Percentiles rank a stretch among this genome's conserved stretches.
Conservation (phyloP, 1,140 invertebrate species). For the Ectropis grisescens region DNA sequence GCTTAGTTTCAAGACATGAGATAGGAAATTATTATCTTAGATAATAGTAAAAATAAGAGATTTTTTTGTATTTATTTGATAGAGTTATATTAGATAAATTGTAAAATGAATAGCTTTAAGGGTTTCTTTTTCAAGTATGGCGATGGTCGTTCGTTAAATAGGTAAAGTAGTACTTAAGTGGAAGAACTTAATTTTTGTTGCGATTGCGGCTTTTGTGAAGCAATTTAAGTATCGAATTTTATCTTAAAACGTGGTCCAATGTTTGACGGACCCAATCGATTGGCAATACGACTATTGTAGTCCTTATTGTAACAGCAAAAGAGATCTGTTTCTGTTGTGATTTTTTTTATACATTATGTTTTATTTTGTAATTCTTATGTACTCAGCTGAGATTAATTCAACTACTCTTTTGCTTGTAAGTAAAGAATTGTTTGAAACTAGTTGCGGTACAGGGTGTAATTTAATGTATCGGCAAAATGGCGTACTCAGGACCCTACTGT, state of each 20-base stretch:
- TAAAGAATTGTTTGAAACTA: slow-evolving; percentile 26
- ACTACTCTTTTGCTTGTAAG: slow-evolving; percentile 33
- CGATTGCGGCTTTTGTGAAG: slow-evolving; percentile 17
- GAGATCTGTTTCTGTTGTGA: slow-evolving; percentile 55
- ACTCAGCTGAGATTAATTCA: slow-evolving; percentile 63
- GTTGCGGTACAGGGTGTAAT: too few species aligned
- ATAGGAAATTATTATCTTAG: slow-evolving; percentile 63
- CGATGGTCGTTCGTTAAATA: slow-evolving; percentile 55
- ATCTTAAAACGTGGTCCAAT: slow-evolving; percentile 3
- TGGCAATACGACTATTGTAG: too few species aligned
- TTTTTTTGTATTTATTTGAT: slow-evolving; percentile 69
- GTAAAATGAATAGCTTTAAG: slow-evolving; percentile 62
- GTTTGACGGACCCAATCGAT: too few species aligned
- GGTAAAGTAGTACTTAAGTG: slow-evolving; percentile 57
- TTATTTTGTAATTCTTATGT: slow-evolving; percentile 38
- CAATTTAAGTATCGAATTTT: slow-evolving; percentile 3
- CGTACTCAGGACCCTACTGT: too few species aligned
- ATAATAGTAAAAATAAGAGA: slow-evolving; percentile 58
- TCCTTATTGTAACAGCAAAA: slow-evolving; percentile 16
- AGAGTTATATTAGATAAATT: slow-evolving; percentile 69
- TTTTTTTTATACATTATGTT: slow-evolving; percentile 32
- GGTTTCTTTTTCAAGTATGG: slow-evolving; percentile 61
- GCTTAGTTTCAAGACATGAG: slow-evolving; percentile 61
- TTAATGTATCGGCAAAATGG: slow-evolving; percentile 26
- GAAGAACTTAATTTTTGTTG: slow-evolving; percentile 49